phyloP scores from a whole-genome alignment of 2,797 vertebrate genomes.

The Gallinago solitaria region DNA sequence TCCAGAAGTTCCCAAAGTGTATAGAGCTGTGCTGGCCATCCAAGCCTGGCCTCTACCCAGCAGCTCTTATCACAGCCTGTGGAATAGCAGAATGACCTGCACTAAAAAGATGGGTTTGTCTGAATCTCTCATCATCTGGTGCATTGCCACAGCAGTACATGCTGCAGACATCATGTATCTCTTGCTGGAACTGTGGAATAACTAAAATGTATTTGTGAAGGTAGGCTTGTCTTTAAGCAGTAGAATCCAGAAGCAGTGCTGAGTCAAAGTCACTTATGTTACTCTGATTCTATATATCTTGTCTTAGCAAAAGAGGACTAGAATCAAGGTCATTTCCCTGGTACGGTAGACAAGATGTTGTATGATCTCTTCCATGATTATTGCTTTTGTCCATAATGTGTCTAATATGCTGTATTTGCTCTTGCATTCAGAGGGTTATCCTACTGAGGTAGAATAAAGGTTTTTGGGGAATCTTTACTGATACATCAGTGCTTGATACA shows the following conservation, averaged over 20 bases:
- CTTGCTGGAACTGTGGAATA: not conserved
- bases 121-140: not conserved
- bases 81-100: not conserved
- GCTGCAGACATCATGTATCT: not conserved
- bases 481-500: not conserved
- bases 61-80: not conserved
- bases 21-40: not conserved
- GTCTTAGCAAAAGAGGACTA: not conserved
- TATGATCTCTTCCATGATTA: not conserved
- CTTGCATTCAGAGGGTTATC: not conserved
- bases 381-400: rapidly evolving
- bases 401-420: not conserved
- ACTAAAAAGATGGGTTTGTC: not conserved
- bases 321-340: not conserved
- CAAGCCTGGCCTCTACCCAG: not conserved
- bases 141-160: not conserved
- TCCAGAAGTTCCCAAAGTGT: not conserved
- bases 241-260: not conserved
- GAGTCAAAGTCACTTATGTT: not conserved
- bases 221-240: not conserved
- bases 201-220: not conserved
- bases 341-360: not conserved
- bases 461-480: not conserved
- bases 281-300: not conserved
- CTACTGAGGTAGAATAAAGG: not conserved